Percentiles rank a stretch among this genome's conserved stretches.
Conservation (phyloP, 2,113 vertebrate genomes). For the Protomyctophum bolini region DNA sequence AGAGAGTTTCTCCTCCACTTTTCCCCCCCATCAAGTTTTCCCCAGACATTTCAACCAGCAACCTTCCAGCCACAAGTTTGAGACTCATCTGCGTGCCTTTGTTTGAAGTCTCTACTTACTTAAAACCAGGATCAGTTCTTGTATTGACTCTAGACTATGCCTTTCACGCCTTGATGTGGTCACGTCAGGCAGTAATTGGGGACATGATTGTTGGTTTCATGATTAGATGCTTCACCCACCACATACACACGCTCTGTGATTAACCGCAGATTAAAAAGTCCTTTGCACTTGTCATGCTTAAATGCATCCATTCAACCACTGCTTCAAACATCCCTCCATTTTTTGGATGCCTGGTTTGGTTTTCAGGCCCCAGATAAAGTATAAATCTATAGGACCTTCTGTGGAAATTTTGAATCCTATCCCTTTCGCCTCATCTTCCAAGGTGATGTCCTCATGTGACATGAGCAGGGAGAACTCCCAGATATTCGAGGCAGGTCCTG, state of each 20-base stretch:
- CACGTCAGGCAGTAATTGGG: conserved; percentile 16
- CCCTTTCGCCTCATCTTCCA: conserved; percentile 2
- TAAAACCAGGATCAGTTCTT: neutral
- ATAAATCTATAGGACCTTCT: neutral
- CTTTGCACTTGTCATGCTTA: conserved; percentile 19
- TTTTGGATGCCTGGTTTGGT: neutral
- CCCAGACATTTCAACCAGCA: no score
- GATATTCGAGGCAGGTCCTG: neutral
- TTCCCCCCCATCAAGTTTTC: no score
- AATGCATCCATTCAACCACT: neutral
- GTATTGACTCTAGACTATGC: neutral
- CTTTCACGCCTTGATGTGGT: neutral
- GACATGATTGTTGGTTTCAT: conserved; percentile 8
- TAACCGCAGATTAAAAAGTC: conserved; percentile 23
- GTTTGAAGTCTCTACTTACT: neutral
- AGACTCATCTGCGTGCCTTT: neutral
- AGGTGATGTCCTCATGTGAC: conserved; percentile 16
- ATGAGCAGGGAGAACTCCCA: neutral
- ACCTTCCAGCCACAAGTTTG: no score
- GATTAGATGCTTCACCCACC: neutral
- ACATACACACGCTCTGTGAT: neutral
- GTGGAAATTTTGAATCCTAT: neutral
- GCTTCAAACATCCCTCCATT: neutral
- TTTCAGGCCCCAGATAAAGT: neutral
- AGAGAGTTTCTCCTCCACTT: no score